Percentiles rank a stretch among this genome's conserved stretches.
These are phyloP conservation scores for Lonchura striata DNA, from an alignment of 2,113 vertebrate genomes.

Conservation along the genomic window DNA sequence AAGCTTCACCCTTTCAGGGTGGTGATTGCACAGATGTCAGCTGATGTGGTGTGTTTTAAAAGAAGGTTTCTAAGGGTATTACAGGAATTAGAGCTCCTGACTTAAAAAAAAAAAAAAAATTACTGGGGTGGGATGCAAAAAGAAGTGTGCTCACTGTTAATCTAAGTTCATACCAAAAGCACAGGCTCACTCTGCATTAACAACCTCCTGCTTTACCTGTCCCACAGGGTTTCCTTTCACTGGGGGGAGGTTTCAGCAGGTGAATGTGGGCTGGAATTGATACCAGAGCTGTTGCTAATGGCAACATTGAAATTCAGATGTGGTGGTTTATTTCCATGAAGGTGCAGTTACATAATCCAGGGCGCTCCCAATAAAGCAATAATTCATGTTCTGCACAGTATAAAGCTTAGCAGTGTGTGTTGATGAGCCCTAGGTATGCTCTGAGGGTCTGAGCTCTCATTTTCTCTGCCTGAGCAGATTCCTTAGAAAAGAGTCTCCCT, in stretches of 20 bases:
- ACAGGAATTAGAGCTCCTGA: background rate
- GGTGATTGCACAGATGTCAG: background rate
- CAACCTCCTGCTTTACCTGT: background rate
- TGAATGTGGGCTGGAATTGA: conserved; percentile 12
- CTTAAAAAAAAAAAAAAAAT: background rate
- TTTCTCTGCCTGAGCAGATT: background rate
- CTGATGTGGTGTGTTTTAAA: background rate
- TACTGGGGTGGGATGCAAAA: background rate
- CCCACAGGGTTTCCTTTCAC: background rate
- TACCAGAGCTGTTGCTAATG: conserved; percentile 27
- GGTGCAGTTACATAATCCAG: background rate
- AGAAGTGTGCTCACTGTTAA: background rate
- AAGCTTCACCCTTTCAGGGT: background rate
- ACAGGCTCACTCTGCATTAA: background rate
- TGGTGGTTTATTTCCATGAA: background rate
- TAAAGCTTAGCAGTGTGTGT: background rate
- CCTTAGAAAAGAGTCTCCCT: background rate
- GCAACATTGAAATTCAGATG: background rate
- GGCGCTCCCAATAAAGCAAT: background rate
- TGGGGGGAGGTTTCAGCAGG: background rate
- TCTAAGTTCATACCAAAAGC: background rate
- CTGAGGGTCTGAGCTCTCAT: background rate
- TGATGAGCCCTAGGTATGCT: background rate
- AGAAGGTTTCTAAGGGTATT: background rate
- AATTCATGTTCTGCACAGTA: background rate